Conservation (phyloP, 2,888 invertebrate genomes). For the Amblyjoppa fuscipennis region DNA sequence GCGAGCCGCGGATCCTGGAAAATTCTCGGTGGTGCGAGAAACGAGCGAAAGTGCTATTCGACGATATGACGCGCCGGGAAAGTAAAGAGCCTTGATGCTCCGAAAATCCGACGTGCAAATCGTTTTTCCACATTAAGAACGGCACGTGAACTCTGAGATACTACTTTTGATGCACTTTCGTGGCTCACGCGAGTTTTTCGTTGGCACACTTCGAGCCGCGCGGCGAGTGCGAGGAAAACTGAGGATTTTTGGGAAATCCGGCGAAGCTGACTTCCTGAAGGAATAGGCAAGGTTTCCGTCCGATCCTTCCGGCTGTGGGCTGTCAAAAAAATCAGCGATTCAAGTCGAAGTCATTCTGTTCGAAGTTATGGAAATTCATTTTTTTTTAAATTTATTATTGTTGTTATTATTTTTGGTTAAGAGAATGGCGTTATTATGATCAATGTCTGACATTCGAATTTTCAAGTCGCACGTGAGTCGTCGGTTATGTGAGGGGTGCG, state of each 20-base stretch:
- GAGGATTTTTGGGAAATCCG: neutral
- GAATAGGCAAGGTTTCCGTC: neutral
- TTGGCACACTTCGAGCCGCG: neutral
- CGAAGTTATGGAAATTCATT: neutral
- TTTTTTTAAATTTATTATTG: neutral
- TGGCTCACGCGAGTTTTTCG: conserved; percentile 5
- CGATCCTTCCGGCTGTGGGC: neutral
- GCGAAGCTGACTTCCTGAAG: neutral
- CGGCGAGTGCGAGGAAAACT: neutral
- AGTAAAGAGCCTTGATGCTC: conserved; percentile 13
- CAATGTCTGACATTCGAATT: conserved; percentile 6
- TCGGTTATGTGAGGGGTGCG: conserved; percentile 44
- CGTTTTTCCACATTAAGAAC: conserved; percentile 69
- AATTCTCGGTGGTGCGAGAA: conserved; percentile 66
- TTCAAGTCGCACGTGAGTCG: neutral
- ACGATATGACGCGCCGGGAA: conserved; percentile 53
- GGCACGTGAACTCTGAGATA: conserved; percentile 68
- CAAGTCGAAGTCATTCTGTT: neutral
- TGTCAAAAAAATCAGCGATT: neutral
- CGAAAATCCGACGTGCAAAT: conserved; percentile 60
- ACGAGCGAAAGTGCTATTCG: conserved; percentile 70
- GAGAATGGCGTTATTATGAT: conserved; percentile 37
- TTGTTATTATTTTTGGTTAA: neutral
- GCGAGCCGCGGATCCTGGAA: conserved; percentile 25
- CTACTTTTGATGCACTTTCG: conserved; percentile 7